A percentile compares a stretch with the other conserved stretches of the same genome.
Evolutionary conservation across 2,888 invertebrate genomes (phyloP).

Genomic region (Galeruca laticollis): DNA sequence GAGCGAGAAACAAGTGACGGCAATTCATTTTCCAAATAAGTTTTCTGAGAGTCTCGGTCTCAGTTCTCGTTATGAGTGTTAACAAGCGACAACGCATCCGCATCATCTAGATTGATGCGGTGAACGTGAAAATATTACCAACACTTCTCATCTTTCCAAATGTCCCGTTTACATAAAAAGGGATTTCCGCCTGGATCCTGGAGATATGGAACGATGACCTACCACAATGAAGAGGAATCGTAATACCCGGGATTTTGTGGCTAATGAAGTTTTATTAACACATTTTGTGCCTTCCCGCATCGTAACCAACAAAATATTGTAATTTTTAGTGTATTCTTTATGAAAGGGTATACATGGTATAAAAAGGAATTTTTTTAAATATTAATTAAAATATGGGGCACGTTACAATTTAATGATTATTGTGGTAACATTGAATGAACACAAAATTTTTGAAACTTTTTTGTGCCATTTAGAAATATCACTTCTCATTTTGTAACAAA

Average conservation of each 20-base stretch:
- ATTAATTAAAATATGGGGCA: no score
- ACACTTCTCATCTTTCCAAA: conserved; percentile 45
- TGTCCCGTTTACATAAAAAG: conserved; percentile 44
- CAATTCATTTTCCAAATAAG: conserved; percentile 21
- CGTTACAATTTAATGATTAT: no score
- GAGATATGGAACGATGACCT: conserved; percentile 22
- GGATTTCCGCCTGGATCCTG: conserved; percentile 35
- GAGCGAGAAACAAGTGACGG: conserved; percentile 19
- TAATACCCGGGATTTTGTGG: conserved; percentile 17
- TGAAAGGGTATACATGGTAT: neutral
- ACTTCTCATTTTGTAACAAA: no score
- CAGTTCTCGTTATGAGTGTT: conserved; percentile 43
- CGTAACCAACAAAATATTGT: neutral
- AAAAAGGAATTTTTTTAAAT: neutral
- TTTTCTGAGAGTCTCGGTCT: conserved; percentile 43
- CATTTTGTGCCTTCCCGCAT: neutral
- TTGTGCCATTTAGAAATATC: no score
- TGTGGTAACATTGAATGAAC: no score
- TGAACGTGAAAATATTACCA: conserved; percentile 49
- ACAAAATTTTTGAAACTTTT: no score
- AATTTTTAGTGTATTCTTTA: neutral
- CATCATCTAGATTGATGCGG: conserved; percentile 49
- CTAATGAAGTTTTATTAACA: conserved; percentile 26
- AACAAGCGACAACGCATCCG: conserved; percentile 50
- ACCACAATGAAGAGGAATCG: conserved; percentile 13